Base-by-base conservation (phyloP, 2,888 invertebrate genomes). In the Agapetus fuscipes region DNA sequence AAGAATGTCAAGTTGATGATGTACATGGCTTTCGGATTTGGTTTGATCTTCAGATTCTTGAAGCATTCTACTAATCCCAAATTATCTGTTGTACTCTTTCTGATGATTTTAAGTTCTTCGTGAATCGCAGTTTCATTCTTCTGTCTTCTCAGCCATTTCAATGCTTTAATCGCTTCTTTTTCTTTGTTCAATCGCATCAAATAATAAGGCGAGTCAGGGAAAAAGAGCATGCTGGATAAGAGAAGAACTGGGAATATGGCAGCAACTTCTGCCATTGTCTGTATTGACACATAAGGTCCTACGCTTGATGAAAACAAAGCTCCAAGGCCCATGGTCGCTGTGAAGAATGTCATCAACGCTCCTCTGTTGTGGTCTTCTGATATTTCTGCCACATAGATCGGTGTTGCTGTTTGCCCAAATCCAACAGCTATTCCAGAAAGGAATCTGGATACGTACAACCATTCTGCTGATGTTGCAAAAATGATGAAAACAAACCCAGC, bases 391-490 rank as follows among this genome's bases (percentile, higher is more conserved):
- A 49, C 35, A 30, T 51, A 51, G 20, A 51, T 48, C 2, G 50
- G 48, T n/a, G 45, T 34, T 3, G 43, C 40, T 14, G 48, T 46
- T 17, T 45, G 45, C 1, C 41, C 37, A 20, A 46, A 36, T 11
- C 48, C 48, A 16, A 46, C 46, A 6, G 37, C 46, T 17, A 49
- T 25, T 10, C 49, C 49, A 11, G 43, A 45, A 13, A 46, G 24
- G 33, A 49, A 56, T 56, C 56, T 50, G 53, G 56, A 47, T 45
- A 55, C 53, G 52, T 54, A 58, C 54, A 49, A 49, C 52, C 53
- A 55, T 51, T 51, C 50, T 50, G 39, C 39, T 4, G 37, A 30
- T 3, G 38, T 42, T n/a, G 41, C 43, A 27, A 49, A 48, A 4
- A 49, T 39, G 5, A 48, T 39, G 24, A 45, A 32, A 4, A 38